phyloP scores from a whole-genome alignment of 2,113 vertebrate species.

The Bombycilla garrulus region DNA sequence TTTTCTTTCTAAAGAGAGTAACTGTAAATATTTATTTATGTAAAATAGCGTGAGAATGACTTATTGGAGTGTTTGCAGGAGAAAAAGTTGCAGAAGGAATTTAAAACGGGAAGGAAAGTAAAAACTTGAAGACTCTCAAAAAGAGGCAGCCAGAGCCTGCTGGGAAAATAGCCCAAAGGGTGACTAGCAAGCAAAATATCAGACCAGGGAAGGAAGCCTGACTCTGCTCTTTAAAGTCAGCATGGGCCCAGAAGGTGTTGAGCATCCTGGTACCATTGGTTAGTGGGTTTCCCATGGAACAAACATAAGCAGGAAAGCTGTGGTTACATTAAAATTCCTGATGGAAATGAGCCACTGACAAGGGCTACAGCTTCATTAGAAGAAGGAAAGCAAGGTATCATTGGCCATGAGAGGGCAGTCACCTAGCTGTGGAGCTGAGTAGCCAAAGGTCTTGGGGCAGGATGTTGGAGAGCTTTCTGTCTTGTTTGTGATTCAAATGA shows the following conservation, averaged over 20 bases:
- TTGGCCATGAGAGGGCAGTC: neutral
- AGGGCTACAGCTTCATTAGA: neutral
- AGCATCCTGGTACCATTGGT: neutral
- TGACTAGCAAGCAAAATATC: neutral
- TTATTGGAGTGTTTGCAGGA: neutral
- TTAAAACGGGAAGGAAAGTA: neutral
- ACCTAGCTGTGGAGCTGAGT: neutral
- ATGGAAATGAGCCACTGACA: neutral
- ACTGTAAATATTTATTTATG: neutral
- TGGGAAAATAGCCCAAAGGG: neutral
- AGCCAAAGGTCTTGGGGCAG: neutral
- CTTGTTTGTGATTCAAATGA: neutral
- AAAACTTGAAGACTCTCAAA: neutral
- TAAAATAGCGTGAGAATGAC: neutral
- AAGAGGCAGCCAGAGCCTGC: neutral
- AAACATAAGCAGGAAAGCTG: neutral
- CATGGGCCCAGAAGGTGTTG: neutral
- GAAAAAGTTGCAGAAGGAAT: neutral
- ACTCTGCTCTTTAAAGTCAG: neutral
- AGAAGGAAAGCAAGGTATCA: neutral
- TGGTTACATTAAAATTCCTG: neutral
- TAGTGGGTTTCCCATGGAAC: neutral
- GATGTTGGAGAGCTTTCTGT: neutral
- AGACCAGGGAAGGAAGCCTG: neutral
- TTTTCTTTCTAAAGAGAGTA: neutral